phyloP scores from a whole-genome alignment of 1,140 invertebrate genomes.

The Papilio aristodemus region DNA sequence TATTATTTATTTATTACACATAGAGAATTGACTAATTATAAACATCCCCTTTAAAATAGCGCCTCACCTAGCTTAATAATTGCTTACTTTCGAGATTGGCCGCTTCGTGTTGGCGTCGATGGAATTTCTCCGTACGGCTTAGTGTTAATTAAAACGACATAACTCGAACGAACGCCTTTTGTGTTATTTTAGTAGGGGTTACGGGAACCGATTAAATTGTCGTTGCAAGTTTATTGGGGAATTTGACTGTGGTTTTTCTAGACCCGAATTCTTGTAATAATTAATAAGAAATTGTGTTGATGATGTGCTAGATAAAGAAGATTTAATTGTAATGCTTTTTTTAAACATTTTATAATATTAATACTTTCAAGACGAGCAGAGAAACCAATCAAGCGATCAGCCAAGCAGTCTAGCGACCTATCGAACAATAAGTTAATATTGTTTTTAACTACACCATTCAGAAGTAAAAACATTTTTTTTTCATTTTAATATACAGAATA shows the following conservation, averaged over 20 bases:
- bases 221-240: slow-evolving; percentile 3
- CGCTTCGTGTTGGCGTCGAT: slow-evolving; percentile 13
- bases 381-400: no score
- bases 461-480: no score
- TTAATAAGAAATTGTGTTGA: neutral
- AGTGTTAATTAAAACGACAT: slow-evolving; percentile 33
- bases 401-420: no score
- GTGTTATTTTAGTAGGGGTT: slow-evolving; percentile 26
- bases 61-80: neutral
- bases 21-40: neutral
- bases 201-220: slow-evolving; percentile 16
- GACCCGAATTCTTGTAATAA: neutral
- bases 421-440: no score
- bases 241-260: slow-evolving; percentile 23
- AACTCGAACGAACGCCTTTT: slow-evolving; percentile 22
- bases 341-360: no score
- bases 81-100: slow-evolving; percentile 25
- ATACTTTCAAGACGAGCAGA: no score
- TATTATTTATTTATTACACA: neutral
- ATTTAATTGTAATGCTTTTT: no score
- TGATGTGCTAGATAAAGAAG: no score
- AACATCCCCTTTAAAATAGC: slow-evolving; percentile 1
- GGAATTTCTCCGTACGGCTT: slow-evolving; percentile 28
- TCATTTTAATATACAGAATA: no score
- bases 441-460: no score